Evolutionary conservation across 2,113 vertebrate species (phyloP), one percentile per base, ranked within the genome.

Genomic region (Natator depressus): DNA sequence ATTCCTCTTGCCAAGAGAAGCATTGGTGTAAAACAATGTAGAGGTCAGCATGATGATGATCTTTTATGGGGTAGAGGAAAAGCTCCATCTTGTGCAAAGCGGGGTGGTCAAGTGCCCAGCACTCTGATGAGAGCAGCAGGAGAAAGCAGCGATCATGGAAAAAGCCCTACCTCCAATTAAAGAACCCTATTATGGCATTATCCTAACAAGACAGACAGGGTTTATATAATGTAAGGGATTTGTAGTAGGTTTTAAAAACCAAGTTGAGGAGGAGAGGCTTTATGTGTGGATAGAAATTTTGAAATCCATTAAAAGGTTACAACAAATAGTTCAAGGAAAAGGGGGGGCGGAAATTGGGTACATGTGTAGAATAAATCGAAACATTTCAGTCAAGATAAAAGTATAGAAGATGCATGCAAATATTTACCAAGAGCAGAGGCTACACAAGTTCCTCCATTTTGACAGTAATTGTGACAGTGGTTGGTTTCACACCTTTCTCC

Each of bases 401-500:
- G 62, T 46, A 50, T n/a, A 0, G 57, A 17, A 75, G 54, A 24
- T 62, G 29, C 10, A 87, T 47, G 86, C 80, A 88, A 95, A 79
- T 93, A 93, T 97, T 98, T 98, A 99, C 99, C 99, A 6, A 99
- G 98, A 42, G 98, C 97, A 31, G 99, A 99, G 82, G 99, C 99
- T 89, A 98, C 96, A 46, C 99, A 99, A 24, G 99, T 99, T 78
- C 99, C 99, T 98, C 99, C 99, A 29, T 99, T 99, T 94, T 99
- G 98, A 97, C 99, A 99, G 98, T 99, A 99, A 96, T 99, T 99
- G 91, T 98, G 98, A 95, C 99, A 99, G 87, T 99, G 99, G 94
- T 99, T 99, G 85, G 99, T 98, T 98, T 99, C 99, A 97, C 99
- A 99, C 95, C 98, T 98, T 85, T 99, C 99, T 49, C 99, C 99